Percentiles rank a stretch among this genome's conserved stretches.
These are phyloP conservation scores for Perizoma affinitatum DNA, from an alignment of 2,888 invertebrate genomes.

Conservation along the genomic window DNA sequence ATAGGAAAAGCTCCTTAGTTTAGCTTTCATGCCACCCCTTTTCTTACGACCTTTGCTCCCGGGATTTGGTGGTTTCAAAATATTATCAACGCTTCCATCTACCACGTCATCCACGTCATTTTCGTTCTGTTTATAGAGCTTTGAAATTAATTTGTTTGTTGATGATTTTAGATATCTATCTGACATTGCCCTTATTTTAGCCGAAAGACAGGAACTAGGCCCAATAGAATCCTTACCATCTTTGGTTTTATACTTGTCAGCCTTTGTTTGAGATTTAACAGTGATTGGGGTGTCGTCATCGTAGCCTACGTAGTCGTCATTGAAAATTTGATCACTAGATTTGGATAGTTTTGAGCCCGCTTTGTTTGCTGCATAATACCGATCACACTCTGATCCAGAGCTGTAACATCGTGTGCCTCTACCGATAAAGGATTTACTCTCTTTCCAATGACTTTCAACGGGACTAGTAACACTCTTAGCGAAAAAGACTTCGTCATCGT, in stretches of 20 bases:
- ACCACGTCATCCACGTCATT: conserved; percentile 56
- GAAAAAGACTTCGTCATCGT: conserved; percentile 80
- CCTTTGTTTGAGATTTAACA: conserved; percentile 73
- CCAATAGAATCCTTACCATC: conserved; percentile 78
- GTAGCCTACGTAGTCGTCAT: conserved; percentile 77
- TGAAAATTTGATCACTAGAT: conserved; percentile 83
- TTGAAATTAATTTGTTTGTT: conserved; percentile 87
- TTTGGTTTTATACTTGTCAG: conserved; percentile 77
- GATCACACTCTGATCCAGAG: conserved; percentile 80
- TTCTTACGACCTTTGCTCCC: conserved; percentile 69
- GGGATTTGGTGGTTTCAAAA: conserved; percentile 60
- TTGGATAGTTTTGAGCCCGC: conserved; percentile 75
- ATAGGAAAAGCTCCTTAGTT: conserved; percentile 89
- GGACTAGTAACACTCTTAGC: conserved; percentile 68
- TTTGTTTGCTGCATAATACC: conserved; percentile 75
- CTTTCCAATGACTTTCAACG: conserved; percentile 69
- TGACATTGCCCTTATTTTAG: conserved; percentile 89
- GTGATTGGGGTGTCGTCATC: conserved; percentile 55
- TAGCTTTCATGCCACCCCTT: conserved; percentile 75
- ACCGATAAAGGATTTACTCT: conserved; percentile 67
- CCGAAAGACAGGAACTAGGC: conserved; percentile 86
- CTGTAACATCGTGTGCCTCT: conserved; percentile 79
- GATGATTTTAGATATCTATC: conserved; percentile 89
- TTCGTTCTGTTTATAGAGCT: conserved; percentile 84
- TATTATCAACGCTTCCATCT: conserved; percentile 57